These are phyloP conservation scores for Diachasma alloeum DNA, from an alignment of 1,140 invertebrate genomes.

Conservation along the genomic window DNA sequence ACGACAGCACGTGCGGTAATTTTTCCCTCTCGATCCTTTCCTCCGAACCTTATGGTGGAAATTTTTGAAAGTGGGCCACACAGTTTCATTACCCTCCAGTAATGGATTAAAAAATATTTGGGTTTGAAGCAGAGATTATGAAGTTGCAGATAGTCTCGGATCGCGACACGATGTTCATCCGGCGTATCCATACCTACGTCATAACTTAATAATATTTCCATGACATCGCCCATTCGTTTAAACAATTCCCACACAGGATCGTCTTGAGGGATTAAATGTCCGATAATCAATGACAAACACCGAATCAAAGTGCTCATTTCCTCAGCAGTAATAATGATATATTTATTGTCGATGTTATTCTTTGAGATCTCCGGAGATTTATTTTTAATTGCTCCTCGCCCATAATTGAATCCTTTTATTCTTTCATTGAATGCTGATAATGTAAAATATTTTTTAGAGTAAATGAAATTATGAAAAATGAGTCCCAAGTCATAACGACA, in stretches of 20 bases:
- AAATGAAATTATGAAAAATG: no score
- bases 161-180: no score
- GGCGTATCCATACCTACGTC: no score
- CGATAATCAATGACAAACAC: background rate
- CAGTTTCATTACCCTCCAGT: background rate
- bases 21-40: slow-evolving; percentile 18
- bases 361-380: background rate
- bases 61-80: slow-evolving; percentile 8
- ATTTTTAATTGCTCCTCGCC: slow-evolving; percentile 14
- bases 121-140: background rate
- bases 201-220: background rate
- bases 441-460: no score
- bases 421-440: no score
- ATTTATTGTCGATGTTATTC: slow-evolving; percentile 2
- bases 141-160: background rate
- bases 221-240: background rate
- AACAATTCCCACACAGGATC: background rate
- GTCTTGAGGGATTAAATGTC: slow-evolving; percentile 9
- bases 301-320: slow-evolving; percentile 10
- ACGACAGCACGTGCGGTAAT: background rate
- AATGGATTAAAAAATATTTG: slow-evolving; percentile 16
- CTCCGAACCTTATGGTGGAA: background rate
- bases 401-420: no score
- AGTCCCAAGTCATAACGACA: no score
- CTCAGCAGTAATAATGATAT: background rate